These are phyloP conservation scores for Phoenoteleia sp. DNA, from an alignment of 2,888 invertebrate genomes.

Conservation along the genomic window DNA sequence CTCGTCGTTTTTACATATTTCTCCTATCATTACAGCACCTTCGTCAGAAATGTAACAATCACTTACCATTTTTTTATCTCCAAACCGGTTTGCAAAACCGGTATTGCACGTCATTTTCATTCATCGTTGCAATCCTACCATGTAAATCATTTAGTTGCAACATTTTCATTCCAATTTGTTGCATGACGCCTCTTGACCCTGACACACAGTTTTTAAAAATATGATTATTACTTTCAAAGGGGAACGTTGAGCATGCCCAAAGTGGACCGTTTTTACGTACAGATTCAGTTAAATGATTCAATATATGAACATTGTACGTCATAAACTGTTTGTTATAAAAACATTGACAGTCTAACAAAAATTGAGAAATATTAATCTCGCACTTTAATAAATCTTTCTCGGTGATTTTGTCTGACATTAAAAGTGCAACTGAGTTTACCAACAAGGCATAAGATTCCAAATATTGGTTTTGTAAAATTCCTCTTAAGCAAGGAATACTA, in stretches of 20 bases:
- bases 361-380: conserved; percentile 50
- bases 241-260: conserved; percentile 41
- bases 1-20: not conserved
- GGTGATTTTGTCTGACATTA: conserved; percentile 35
- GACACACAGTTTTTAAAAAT: conserved; percentile 45
- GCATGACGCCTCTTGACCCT: conserved; percentile 51
- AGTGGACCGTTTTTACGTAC: conserved; percentile 38
- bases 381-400: conserved; percentile 38
- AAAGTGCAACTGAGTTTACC: conserved; percentile 20
- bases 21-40: not conserved
- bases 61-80: not conserved
- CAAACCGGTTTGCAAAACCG: not conserved
- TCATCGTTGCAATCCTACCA: not conserved
- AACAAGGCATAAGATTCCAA: conserved; percentile 52
- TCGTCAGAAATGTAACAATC: not conserved
- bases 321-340: conserved; percentile 37
- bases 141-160: conserved; percentile 23
- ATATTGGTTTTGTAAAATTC: not conserved
- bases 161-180: conserved; percentile 33
- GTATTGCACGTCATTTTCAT: too few species aligned
- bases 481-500: conserved; percentile 48
- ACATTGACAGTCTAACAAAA: conserved; percentile 41
- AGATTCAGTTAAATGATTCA: conserved; percentile 35
- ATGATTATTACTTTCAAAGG: conserved; percentile 48
- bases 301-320: conserved; percentile 45